Conservation (phyloP, 2,888 invertebrate genomes). For the Incurvaria masculella region DNA sequence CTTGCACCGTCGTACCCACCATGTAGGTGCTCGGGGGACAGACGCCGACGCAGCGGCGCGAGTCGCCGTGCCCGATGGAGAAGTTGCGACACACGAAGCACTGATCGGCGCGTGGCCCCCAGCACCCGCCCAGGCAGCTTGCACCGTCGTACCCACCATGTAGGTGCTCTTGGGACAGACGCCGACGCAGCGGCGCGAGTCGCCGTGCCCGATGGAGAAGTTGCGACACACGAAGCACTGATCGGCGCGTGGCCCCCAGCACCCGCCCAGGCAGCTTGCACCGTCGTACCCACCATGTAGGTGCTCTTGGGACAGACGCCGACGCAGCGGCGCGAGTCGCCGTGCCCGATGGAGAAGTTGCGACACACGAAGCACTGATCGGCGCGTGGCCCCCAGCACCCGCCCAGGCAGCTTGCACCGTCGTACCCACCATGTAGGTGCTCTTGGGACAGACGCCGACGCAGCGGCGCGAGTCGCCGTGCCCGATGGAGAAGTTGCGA, state of each 20-base stretch:
- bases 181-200: constrained; percentile 58
- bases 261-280: constrained; percentile 94
- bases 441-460: constrained; percentile 63
- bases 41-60: constrained; percentile 58
- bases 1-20: too few relatives aligned
- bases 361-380: constrained; percentile 80
- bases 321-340: constrained; percentile 57
- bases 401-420: constrained; percentile 93
- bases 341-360: constrained; percentile 62
- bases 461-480: constrained; percentile 57
- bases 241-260: constrained; percentile 56
- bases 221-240: constrained; percentile 82
- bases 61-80: constrained; percentile 53
- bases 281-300: too few relatives aligned
- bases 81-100: constrained; percentile 85
- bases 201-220: constrained; percentile 59
- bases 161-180: constrained; percentile 62
- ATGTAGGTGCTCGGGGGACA: constrained; percentile 64
- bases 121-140: constrained; percentile 92
- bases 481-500: constrained; percentile 63
- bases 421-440: too few relatives aligned
- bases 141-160: too few relatives aligned
- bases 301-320: constrained; percentile 62
- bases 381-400: constrained; percentile 64
- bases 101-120: constrained; percentile 50